These are phyloP conservation scores for Palythoa grandiflora DNA, from an alignment of 92 coral and sea anemone genomes.

Conservation along the genomic window DNA sequence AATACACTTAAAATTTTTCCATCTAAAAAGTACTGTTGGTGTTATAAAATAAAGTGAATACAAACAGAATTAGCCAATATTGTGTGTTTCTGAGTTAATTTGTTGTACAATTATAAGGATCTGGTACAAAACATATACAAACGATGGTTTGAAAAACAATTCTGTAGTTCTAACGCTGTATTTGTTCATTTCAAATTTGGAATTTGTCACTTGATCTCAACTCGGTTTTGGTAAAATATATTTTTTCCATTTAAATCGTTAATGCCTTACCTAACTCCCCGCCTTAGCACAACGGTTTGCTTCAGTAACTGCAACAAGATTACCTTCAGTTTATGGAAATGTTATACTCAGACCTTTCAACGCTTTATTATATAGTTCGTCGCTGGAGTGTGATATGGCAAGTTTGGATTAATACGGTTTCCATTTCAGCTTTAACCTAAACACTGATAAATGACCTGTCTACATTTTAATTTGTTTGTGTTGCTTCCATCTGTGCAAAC, in stretches of 20 bases:
- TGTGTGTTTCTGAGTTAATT: too few relatives aligned
- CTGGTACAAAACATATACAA: too few relatives aligned
- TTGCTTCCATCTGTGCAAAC: slow-evolving; percentile 33
- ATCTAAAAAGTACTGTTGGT: too few relatives aligned
- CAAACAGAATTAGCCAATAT: too few relatives aligned
- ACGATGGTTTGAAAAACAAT: too few relatives aligned
- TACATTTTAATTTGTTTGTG: slow-evolving; percentile 44
- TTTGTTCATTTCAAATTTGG: too few relatives aligned
- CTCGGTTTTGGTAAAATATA: neutral
- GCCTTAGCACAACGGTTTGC: neutral
- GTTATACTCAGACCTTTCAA: slow-evolving; percentile 15
- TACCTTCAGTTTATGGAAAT: neutral
- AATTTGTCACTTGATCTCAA: neutral
- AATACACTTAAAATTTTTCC: too few relatives aligned
- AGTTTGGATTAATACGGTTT: neutral
- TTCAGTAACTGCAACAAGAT: neutral
- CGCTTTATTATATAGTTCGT: slow-evolving; percentile 32
- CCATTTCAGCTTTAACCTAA: slow-evolving; percentile 36
- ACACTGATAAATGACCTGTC: slow-evolving; percentile 49
- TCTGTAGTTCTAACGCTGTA: too few relatives aligned
- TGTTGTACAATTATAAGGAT: too few relatives aligned
- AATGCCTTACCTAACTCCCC: neutral
- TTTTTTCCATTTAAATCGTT: neutral
- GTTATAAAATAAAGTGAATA: too few relatives aligned
- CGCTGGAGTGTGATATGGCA: slow-evolving; percentile 5